phyloP scores from a whole-genome alignment of 35 echinoderm and acorn worm species.

The Chiridota heheva region DNA sequence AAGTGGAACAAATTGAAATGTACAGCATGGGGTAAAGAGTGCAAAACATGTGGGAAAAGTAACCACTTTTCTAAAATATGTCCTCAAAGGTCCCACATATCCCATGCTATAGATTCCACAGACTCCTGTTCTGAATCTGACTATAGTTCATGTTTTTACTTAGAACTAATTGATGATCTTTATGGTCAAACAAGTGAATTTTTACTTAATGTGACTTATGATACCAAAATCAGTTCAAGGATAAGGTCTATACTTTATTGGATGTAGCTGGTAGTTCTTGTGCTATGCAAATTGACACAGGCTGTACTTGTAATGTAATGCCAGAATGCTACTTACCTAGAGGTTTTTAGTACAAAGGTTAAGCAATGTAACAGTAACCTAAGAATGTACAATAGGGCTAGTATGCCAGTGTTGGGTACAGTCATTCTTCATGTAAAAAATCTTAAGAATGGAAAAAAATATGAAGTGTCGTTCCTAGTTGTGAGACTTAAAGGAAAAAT shows the following conservation, averaged over 20 bases:
- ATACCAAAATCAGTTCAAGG: too few species aligned
- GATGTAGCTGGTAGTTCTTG: neutral
- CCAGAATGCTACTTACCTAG: slow-evolving; percentile 22
- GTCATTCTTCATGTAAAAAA: slow-evolving; percentile 13
- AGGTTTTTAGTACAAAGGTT: neutral
- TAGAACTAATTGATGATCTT: too few species aligned
- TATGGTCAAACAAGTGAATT: too few species aligned
- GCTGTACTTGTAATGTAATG: slow-evolving; percentile 24
- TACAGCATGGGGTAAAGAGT: neutral
- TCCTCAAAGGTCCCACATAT: too few species aligned
- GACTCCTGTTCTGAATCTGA: too few species aligned
- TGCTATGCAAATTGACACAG: slow-evolving; percentile 21
- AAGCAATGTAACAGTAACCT: neutral
- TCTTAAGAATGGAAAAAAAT: slow-evolving; percentile 10
- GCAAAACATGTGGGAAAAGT: neutral
- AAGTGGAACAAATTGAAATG: too few species aligned
- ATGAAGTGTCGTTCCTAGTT: neutral
- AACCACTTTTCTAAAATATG: too few species aligned
- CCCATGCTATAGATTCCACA: too few species aligned
- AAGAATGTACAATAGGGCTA: slow-evolving; percentile 52
- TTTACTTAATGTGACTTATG: too few species aligned
- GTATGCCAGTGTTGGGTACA: slow-evolving; percentile 19
- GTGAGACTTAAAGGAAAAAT: neutral
- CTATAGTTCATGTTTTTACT: too few species aligned
- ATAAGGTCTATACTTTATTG: too few species aligned